Evolutionary conservation across 1,140 invertebrate species (phyloP).

Genomic region (Meteorus sp.): DNA sequence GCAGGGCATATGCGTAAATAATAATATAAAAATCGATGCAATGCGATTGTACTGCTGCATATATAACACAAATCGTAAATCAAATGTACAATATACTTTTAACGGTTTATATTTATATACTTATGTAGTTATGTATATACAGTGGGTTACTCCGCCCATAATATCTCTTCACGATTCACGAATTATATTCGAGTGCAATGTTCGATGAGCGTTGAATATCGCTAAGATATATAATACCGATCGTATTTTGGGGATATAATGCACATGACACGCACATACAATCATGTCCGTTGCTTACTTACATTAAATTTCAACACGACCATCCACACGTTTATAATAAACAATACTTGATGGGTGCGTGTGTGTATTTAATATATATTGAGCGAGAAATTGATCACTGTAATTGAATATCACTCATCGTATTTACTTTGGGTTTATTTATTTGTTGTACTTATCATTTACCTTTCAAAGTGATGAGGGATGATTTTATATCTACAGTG

Average conservation of each 20-base stretch:
- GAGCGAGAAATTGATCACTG: constrained; percentile 19
- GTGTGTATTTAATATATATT: background rate
- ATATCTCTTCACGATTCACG: background rate
- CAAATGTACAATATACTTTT: background rate
- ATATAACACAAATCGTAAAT: background rate
- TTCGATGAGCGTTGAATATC: background rate
- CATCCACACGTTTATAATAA: background rate
- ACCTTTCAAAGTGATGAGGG: background rate
- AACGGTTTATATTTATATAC: background rate
- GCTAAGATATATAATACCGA: background rate
- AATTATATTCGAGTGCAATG: background rate
- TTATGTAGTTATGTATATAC: background rate
- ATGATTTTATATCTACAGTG: background rate
- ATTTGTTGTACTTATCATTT: background rate
- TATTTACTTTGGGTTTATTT: background rate
- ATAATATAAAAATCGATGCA: constrained; percentile 15
- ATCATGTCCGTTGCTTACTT: no score
- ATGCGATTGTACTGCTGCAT: background rate
- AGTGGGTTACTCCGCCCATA: background rate
- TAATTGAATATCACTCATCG: constrained; percentile 6
- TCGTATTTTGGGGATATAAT: no score
- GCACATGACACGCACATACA: no score
- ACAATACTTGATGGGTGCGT: background rate
- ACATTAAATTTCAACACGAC: constrained; percentile 23
- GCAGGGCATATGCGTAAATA: background rate